Evolutionary conservation across 2,797 vertebrate species (phyloP), one percentile per base, ranked within the genome.

Genomic region (Hippopotamyrus pictus): DNA sequence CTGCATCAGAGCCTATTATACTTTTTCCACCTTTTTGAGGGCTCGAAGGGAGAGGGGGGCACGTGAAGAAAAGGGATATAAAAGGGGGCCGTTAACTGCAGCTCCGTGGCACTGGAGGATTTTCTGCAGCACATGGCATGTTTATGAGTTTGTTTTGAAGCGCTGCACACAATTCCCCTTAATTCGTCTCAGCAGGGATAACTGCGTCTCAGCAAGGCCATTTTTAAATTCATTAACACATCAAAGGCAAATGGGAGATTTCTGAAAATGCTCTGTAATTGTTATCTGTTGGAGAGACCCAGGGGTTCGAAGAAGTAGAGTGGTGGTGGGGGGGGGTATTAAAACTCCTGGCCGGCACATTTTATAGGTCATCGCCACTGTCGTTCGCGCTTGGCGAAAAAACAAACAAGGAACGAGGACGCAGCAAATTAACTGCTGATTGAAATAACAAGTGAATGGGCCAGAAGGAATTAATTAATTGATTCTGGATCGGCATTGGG

Each of bases 121-220:
- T 86, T 90, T 90, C 91, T 91, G 91, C 93, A 93, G 92, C 91
- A 93, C 91, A 90, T 94, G 94, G 93, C 94, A 94, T 95, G 93
- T 94, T 95, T 94, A 95, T 94, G 91, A 93, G 94, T 93, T 94
- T 94, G 95, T 94, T 94, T 95, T 95, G 93, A 95, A 95, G 94
- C 93, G 89, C 91, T 65, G 79, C 87, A 54, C 82, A 90, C 59
- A 88, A 88, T 86, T 79, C 87, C 59, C 54, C 86, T 90, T 94
- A 92, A 93, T 94, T 93, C 93, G 90, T 88, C 93, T 92, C 93
- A 93, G 93, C 89, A 1, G 94, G 93, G 89, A 93, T 93, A 94
- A 94, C 92, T 88, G 90, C 92, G 91, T 90, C 89, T 89, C 87
- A 90, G 89, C 91, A 93, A 91, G 91, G 90, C 90, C 91, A 91